Evolutionary conservation across 2,888 invertebrate species (phyloP).

Genomic region (Volucella inanis): DNA sequence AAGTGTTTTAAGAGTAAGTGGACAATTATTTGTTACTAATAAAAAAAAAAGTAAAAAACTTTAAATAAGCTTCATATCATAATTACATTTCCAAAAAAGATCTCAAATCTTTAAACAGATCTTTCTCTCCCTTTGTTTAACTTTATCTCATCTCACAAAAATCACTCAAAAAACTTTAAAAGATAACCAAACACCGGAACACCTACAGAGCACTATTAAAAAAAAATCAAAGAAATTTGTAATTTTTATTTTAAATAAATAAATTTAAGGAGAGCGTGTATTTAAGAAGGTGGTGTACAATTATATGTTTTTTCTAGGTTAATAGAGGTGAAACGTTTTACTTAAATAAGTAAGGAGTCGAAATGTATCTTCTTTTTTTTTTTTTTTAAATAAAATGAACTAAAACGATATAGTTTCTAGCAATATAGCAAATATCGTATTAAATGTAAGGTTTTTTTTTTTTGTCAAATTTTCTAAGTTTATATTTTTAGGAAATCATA

Average conservation of each 20-base stretch:
- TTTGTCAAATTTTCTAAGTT: conserved; percentile 27
- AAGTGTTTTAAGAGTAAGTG: too few species aligned
- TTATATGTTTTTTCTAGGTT: conserved; percentile 38
- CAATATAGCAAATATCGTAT: conserved; percentile 5
- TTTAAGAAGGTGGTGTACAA: conserved; percentile 16
- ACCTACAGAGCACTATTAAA: conserved; percentile 45
- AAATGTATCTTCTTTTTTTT: conserved; percentile 14
- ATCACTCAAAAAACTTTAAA: conserved; percentile 2
- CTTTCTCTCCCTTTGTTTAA: conserved; percentile 1
- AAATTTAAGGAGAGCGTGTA: conserved; percentile 16
- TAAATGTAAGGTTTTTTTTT: conserved; percentile 25
- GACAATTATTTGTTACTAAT: too few species aligned
- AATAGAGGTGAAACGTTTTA: conserved; percentile 34
- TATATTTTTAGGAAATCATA: conserved; percentile 52
- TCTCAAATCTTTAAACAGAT: background rate
- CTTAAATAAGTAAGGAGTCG: conserved; percentile 15
- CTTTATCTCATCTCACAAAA: conserved; percentile 28
- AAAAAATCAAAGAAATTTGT: background rate
- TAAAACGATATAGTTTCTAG: conserved; percentile 12
- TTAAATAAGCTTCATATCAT: background rate
- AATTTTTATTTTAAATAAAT: background rate
- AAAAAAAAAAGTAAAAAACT: background rate
- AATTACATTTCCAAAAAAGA: conserved; percentile 20
- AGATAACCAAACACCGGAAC: conserved; percentile 23
- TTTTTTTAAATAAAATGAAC: background rate